A percentile compares a stretch with the other conserved stretches of the same genome.
phyloP scores from a whole-genome alignment of 1,140 invertebrate genomes.

The Eumeta japonica region DNA sequence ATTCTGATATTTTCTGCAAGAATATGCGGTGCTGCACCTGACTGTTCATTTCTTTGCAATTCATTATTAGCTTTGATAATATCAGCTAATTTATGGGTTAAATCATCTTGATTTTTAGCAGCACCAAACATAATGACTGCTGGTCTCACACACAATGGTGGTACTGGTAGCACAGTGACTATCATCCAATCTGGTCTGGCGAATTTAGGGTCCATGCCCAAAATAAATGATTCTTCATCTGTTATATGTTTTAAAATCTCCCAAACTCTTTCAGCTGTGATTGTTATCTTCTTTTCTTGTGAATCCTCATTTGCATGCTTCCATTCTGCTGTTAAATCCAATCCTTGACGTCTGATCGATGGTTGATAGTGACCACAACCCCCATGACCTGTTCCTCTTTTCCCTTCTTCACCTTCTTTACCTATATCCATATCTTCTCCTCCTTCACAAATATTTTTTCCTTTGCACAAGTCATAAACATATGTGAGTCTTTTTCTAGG shows the following conservation, averaged over 20 bases:
- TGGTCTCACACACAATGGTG: slow-evolving; percentile 88
- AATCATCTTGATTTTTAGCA: slow-evolving; percentile 97
- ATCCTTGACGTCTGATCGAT: slow-evolving; percentile 79
- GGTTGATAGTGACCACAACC: slow-evolving; percentile 98
- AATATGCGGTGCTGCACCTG: slow-evolving; percentile 95
- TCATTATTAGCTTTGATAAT: slow-evolving; percentile 99
- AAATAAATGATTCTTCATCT: slow-evolving; percentile 94
- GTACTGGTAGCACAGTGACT: slow-evolving; percentile 94
- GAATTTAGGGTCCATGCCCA: slow-evolving; percentile 95
- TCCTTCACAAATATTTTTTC: slow-evolving; percentile 97
- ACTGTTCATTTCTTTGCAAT: slow-evolving; percentile 89
- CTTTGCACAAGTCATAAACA: slow-evolving; percentile 98
- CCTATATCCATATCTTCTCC: slow-evolving; percentile 95
- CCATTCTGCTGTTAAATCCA: slow-evolving; percentile 96
- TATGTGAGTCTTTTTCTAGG: slow-evolving; percentile 90
- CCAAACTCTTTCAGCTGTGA: slow-evolving; percentile 93
- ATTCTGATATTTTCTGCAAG: slow-evolving; percentile 96
- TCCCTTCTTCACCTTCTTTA: slow-evolving; percentile 69
- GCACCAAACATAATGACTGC: slow-evolving; percentile 99
- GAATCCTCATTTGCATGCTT: slow-evolving; percentile 98
- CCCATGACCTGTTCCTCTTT: slow-evolving; percentile 80
- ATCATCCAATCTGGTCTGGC: slow-evolving; percentile 99
- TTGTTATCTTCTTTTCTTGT: slow-evolving; percentile 90
- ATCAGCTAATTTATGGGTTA: slow-evolving; percentile 98
- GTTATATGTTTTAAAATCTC: slow-evolving; percentile 97